Evolutionary conservation across 2,797 vertebrate species (phyloP), one percentile per base, ranked within the genome.

Genomic region (Liparis tanakae): DNA sequence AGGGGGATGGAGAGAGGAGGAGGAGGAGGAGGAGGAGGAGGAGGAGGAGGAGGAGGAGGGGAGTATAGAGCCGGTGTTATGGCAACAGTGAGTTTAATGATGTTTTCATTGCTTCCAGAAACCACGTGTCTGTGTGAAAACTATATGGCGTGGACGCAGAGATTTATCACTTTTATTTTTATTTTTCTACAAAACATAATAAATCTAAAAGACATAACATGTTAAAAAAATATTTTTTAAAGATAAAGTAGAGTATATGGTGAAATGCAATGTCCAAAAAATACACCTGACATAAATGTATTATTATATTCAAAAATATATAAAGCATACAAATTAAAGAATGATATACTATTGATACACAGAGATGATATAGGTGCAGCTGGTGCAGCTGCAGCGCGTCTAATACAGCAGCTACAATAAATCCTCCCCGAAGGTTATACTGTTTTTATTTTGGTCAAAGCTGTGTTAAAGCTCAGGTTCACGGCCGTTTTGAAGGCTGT

Each of bases 41-140:
- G n/a, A n/a, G n/a, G 33, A 34, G 25, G 25, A 30, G 25, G 65
- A 56, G 54, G 74, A 78, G 14, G 75, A 73, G 61, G 61, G 80
- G 76, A 73, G 80, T 63, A 64, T 73, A 30, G 59, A 79, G 65
- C 69, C 57, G 85, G 90, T 87, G 91, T 79, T 81, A 91, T 89
- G 77, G 83, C 76, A 90, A 91, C 87, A 41, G 63, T n/a, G 76
- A 70, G 73, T 77, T 68, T 15, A 66, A 66, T 44, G 34, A 64
- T 62, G 69, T 57, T 76, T 88, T 61, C 30, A 41, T 77, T 18
- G 25, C 48, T 63, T 65, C 61, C 62, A 62, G 61, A 69, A 78
- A 67, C 10, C 81, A 86, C 72, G 79, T 86, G 85, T 48, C 8
- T 50, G 14, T 41, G 39, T 17, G 44, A 48, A n/a, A 50, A 50